These are phyloP conservation scores for Trogon melanurus DNA, from an alignment of 2,113 vertebrate genomes.

Conservation along the genomic window DNA sequence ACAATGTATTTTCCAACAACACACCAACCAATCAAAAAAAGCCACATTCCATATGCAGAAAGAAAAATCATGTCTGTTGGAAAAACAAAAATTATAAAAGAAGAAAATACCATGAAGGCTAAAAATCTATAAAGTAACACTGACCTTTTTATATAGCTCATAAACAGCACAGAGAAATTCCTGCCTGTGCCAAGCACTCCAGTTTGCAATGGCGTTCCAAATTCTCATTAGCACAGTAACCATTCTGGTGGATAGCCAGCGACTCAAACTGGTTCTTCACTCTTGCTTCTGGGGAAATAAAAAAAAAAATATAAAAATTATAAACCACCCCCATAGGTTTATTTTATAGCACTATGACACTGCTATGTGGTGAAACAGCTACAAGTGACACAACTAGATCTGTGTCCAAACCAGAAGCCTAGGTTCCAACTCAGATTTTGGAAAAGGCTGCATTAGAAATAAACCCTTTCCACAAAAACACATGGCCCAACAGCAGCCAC, in stretches of 20 bases:
- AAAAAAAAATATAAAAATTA: too few relatives aligned
- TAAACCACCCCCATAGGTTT: background rate
- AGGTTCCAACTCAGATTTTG: background rate
- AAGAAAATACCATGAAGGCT: background rate
- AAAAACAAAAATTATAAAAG: constrained; percentile 18
- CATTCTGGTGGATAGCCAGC: background rate
- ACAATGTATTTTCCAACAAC: constrained; percentile 6
- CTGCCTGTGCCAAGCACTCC: constrained; percentile 20
- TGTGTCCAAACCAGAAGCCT: background rate
- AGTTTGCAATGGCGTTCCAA: background rate
- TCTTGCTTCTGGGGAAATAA: background rate
- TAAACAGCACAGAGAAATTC: constrained; percentile 49
- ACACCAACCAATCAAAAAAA: background rate
- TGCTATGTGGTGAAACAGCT: background rate
- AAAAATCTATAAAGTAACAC: constrained; percentile 56
- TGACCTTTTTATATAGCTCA: constrained; percentile 46
- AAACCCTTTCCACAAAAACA: background rate
- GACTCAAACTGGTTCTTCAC: background rate
- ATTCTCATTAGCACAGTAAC: constrained; percentile 29
- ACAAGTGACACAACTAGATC: background rate
- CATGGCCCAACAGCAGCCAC: background rate
- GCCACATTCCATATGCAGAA: background rate
- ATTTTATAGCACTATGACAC: background rate
- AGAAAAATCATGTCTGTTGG: background rate
- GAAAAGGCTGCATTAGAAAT: background rate